Base-by-base conservation (phyloP, 2,113 vertebrate species). In the Hippocampus zosterae region DNA sequence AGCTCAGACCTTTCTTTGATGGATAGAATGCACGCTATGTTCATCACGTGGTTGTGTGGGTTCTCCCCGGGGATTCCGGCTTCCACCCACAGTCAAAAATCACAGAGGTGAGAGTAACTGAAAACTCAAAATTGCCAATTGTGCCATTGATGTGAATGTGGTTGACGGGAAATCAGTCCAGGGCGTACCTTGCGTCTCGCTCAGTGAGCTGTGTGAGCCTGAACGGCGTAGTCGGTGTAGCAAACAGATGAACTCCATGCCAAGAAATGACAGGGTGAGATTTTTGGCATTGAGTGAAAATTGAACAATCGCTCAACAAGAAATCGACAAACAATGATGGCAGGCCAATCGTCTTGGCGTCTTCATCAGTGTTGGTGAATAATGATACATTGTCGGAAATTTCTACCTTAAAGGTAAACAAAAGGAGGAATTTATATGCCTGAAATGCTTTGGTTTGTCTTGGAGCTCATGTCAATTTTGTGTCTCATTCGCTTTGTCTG, bases 291-390 rank as follows among this genome's bases (percentile, higher is more conserved):
- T 67, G 23, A 23, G 7, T 18, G 40, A 55, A 15, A n/a, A 69
- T 74, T 37, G 29, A 5, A 55, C 15, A 19, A 33, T 66, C 2
- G 0, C 12, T 67, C 56, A 52, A 67, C 21, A 60, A 73, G 57
- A 65, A 29, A 70, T 29, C 12, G 25, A 44, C 62, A 42, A 60
- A 59, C 44, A 55, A 61, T 62, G 55, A 56, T 63, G 40, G 27
- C 29, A 77, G 67, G 19, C 67, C 56, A 73, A 52, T 62, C 9
- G 27, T 15, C 2, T 70, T 48, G 62, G n/a, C 16, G 65, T 74
- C 60, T 68, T 73, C 27, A 7, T 52, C 18, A 12, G 9, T 29
- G 50, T 63, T 55, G 42, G 3, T 68, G 33, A 67, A 44, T 25
- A 33, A 46, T 13, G 13, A 15, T 2, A 21, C 2, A 52, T 50